These are phyloP conservation scores for Tringa solitaria DNA, from an alignment of 2,113 vertebrate genomes.

Conservation along the genomic window DNA sequence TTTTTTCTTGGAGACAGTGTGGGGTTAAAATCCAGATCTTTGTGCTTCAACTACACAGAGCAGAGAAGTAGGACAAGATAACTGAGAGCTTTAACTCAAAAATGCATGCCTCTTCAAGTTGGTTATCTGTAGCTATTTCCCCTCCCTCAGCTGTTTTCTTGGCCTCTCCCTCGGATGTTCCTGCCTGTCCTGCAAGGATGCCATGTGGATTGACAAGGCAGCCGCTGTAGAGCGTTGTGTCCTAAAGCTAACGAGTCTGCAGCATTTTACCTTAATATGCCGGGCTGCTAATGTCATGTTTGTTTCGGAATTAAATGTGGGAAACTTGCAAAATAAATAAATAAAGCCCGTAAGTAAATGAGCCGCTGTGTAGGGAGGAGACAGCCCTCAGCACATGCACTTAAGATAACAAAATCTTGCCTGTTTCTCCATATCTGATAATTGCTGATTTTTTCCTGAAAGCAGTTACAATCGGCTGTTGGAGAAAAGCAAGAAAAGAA, in stretches of 20 bases:
- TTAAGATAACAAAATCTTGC: background rate
- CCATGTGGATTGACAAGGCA: background rate
- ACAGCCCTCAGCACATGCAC: background rate
- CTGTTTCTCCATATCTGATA: background rate
- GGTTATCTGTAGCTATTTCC: slow-evolving; percentile 15
- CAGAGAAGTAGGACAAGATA: background rate
- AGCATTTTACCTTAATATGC: background rate
- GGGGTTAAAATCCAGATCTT: slow-evolving; percentile 14
- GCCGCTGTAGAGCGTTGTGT: background rate
- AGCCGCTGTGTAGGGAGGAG: background rate
- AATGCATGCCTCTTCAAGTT: background rate
- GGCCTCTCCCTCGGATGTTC: background rate
- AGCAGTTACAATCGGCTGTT: background rate
- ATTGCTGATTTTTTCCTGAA: background rate
- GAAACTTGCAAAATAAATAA: background rate
- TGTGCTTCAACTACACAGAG: background rate
- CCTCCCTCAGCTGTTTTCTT: background rate
- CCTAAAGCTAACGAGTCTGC: background rate
- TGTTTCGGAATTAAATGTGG: background rate
- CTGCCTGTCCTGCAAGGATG: background rate
- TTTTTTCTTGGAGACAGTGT: background rate
- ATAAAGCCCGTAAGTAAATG: background rate
- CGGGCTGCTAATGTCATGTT: background rate
- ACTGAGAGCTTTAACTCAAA: background rate
- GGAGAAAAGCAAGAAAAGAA: background rate